Base-by-base conservation (phyloP, 1,140 invertebrate genomes). In the Brevipalpus yothersi region DNA sequence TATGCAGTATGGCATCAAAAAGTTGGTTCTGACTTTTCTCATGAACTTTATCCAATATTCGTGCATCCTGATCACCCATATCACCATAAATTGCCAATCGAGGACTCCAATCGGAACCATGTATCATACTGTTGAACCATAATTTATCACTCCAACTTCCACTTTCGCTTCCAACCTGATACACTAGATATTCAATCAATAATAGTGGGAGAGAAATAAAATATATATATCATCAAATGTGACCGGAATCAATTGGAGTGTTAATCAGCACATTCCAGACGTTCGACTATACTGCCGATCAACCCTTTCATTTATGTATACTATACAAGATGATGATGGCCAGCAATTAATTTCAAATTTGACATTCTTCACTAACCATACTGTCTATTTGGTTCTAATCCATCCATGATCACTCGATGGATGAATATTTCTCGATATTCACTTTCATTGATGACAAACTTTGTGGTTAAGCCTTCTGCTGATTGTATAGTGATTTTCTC, bases 1-100 rank as follows among this genome's bases (percentile, higher is more conserved):
- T 83, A 74, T 95, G 91, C 58, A 94, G 75, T 59, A 88, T 80
- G 61, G 83, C 78, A 75, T 95, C 86, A 70, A 87, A 91, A 65
- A 79, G 70, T 11, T 78, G 82, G 42, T 73, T 72, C 67, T 87
- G 79, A 0, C 82, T 78, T 66, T 94, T 90, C 63, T 82, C 72
- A 70, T 90, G 84, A 42, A 94, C 70, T 56, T 82, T 74, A 0
- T 79, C 75, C 53, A 93, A 72, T 17, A 86, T 86, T 61, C 69
- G 67, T 31, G 85, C 84, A 74, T 92, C 91, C 64, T 79, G 80
- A 72, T 83, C 87, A 7, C 89, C 89, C 81, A 93, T 81, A 71
- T 93, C 89, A 0, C 88, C 90, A 69, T 82, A 93, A 60, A 94
- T 78, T 19, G 84, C 86, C 54, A 93, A 57, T 42, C 60, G 47